A percentile compares a stretch with the other conserved stretches of the same genome.
Conservation (phyloP, 2,888 invertebrate genomes). For the Perizoma flavofasciatum region DNA sequence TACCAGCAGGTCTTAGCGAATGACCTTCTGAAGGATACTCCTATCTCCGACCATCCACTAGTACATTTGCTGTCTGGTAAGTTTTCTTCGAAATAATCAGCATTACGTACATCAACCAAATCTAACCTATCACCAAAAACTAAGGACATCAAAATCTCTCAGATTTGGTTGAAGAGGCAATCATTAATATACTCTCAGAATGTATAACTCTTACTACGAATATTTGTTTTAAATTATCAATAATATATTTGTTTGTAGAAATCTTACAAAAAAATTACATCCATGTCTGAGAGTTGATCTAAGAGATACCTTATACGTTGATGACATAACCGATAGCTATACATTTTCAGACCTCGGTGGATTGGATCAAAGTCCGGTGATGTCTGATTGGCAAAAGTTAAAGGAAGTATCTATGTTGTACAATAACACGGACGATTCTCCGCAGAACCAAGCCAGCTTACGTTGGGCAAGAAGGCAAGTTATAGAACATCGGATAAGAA, state of each 20-base stretch:
- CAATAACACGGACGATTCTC: conserved; percentile 86
- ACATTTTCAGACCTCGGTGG: conserved; percentile 89
- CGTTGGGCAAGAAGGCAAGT: conserved; percentile 87
- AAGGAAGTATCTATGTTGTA: conserved; percentile 89
- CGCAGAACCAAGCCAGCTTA: conserved; percentile 91
- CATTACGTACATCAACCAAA: too few relatives aligned
- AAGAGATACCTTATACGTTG: too few relatives aligned
- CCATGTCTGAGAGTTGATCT: too few relatives aligned
- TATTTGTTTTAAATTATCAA: too few relatives aligned
- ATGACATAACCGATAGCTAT: not conserved
- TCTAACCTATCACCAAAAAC: too few relatives aligned
- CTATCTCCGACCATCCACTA: conserved; percentile 87
- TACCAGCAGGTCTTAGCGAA: conserved; percentile 93
- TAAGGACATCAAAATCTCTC: too few relatives aligned
- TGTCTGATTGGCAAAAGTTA: conserved; percentile 94
- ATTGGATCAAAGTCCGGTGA: conserved; percentile 90
- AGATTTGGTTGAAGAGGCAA: too few relatives aligned
- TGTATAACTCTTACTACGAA: too few relatives aligned
- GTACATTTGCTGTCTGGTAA: conserved; percentile 90
- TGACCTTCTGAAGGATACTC: conserved; percentile 88
- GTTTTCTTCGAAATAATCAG: not conserved
- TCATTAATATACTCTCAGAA: too few relatives aligned
- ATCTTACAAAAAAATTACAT: too few relatives aligned
- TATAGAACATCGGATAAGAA: not conserved
- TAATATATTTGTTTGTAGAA: too few relatives aligned